phyloP scores from a whole-genome alignment of 2,888 invertebrate species.

The Pammene fasciana region DNA sequence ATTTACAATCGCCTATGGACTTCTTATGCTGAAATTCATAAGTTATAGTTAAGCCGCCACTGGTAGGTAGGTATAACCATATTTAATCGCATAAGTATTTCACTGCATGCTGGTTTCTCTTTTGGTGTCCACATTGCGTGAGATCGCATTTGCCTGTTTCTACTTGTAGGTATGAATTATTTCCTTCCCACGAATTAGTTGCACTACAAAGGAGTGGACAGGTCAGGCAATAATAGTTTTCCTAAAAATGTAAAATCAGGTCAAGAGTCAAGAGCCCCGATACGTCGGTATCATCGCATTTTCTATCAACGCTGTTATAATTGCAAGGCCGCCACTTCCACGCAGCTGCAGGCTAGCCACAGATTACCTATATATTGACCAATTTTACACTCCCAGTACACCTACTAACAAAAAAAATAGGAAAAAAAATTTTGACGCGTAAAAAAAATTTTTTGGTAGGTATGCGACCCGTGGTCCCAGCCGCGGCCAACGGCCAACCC shows the following conservation, averaged over 20 bases:
- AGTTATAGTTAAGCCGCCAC: too few species aligned
- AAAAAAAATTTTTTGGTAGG: too few species aligned
- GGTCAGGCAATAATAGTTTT: slow-evolving; percentile 28
- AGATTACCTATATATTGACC: background rate
- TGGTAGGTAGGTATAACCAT: too few species aligned
- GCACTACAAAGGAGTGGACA: background rate
- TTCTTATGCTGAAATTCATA: too few species aligned
- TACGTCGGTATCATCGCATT: slow-evolving; percentile 47
- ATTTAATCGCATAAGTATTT: too few species aligned
- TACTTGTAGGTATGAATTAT: background rate
- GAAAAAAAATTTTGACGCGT: too few species aligned
- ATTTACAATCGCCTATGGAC: too few species aligned
- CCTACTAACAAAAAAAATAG: too few species aligned
- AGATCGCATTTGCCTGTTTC: background rate
- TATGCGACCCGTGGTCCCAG: too few species aligned
- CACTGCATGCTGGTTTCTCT: background rate
- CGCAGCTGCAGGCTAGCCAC: slow-evolving; percentile 1
- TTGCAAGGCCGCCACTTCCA: slow-evolving; percentile 54
- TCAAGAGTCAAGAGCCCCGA: slow-evolving; percentile 43
- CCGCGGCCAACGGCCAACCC: too few species aligned
- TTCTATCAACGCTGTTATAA: slow-evolving; percentile 61
- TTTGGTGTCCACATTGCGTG: background rate
- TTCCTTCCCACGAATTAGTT: background rate
- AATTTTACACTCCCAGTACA: too few species aligned
- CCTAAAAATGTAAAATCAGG: slow-evolving; percentile 33